Percentiles rank a stretch among this genome's conserved stretches.
These are phyloP conservation scores for Nomada ferruginata DNA, from an alignment of 2,888 invertebrate species.

Conservation along the genomic window DNA sequence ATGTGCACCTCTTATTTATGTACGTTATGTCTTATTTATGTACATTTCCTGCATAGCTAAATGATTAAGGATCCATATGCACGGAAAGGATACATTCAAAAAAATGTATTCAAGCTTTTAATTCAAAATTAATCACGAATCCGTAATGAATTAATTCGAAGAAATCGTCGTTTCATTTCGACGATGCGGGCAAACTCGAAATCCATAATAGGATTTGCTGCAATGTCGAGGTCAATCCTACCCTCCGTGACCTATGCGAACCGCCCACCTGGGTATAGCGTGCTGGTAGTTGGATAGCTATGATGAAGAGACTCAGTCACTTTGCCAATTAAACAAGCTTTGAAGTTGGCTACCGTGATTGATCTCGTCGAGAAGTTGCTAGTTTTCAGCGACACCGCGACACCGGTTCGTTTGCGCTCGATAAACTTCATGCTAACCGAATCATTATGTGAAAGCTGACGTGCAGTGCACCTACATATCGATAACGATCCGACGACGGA, in stretches of 20 bases:
- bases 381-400: conserved; percentile 44
- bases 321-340: conserved; percentile 64
- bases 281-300: conserved; percentile 42
- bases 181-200: conserved; percentile 1
- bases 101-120: no score
- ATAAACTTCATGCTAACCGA: conserved; percentile 27
- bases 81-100: not conserved
- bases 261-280: conserved; percentile 60
- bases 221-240: conserved; percentile 67
- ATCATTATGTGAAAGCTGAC: conserved; percentile 22
- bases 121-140: no score
- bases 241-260: conserved; percentile 52
- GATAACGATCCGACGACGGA: conserved; percentile 30
- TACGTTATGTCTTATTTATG: no score
- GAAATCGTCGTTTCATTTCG: not conserved
- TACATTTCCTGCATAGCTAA: no score
- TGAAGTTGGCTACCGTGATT: conserved; percentile 47
- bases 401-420: conserved; percentile 27
- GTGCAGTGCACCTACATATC: not conserved
- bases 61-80: no score
- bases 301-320: conserved; percentile 51
- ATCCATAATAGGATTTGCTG: conserved; percentile 1
- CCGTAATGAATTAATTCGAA: no score
- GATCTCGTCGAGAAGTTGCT: conserved; percentile 55
- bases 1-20: no score